phyloP scores from a whole-genome alignment of 2,888 invertebrate species.

The Allolobophora icterica region DNA sequence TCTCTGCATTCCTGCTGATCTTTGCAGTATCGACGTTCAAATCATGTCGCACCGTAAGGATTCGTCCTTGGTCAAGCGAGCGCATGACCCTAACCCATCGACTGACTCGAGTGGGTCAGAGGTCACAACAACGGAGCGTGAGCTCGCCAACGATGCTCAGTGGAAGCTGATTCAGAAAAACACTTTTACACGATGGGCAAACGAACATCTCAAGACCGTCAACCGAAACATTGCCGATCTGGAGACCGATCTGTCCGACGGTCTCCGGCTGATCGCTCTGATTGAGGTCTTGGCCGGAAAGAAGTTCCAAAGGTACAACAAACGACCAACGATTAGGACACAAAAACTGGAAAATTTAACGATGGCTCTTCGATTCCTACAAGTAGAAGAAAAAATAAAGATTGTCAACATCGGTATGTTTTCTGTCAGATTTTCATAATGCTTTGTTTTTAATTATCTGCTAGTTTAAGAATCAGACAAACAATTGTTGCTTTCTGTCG shows the following conservation, averaged over 20 bases:
- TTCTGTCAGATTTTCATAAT: conserved; percentile 2
- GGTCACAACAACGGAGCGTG: conserved; percentile 68
- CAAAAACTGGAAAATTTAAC: conserved; percentile 92
- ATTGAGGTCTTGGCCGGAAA: conserved; percentile 82
- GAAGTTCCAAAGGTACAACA: conserved; percentile 81
- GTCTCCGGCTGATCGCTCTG: conserved; percentile 72
- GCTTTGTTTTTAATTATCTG: not conserved
- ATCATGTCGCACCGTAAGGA: not conserved
- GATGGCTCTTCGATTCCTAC: conserved; percentile 83
- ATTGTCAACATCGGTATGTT: conserved; percentile 87
- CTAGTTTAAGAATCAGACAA: not conserved
- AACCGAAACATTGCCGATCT: conserved; percentile 79
- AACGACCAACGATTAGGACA: conserved; percentile 83
- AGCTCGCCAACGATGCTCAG: conserved; percentile 86
- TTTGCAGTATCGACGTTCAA: conserved; percentile 17
- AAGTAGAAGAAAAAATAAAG: conserved; percentile 81
- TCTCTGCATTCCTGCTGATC: not conserved
- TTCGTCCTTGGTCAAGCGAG: conserved; percentile 44
- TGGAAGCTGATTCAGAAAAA: conserved; percentile 94
- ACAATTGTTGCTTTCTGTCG: not conserved
- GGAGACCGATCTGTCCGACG: conserved; percentile 85
- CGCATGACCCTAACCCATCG: conserved; percentile 52
- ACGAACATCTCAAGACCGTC: conserved; percentile 84
- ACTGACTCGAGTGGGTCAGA: conserved; percentile 51
- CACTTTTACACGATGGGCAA: conserved; percentile 91